A percentile compares a stretch with the other conserved stretches of the same genome.
These are phyloP conservation scores for Chascanopsetta lugubris DNA, from an alignment of 2,113 vertebrate species.

Conservation along the genomic window DNA sequence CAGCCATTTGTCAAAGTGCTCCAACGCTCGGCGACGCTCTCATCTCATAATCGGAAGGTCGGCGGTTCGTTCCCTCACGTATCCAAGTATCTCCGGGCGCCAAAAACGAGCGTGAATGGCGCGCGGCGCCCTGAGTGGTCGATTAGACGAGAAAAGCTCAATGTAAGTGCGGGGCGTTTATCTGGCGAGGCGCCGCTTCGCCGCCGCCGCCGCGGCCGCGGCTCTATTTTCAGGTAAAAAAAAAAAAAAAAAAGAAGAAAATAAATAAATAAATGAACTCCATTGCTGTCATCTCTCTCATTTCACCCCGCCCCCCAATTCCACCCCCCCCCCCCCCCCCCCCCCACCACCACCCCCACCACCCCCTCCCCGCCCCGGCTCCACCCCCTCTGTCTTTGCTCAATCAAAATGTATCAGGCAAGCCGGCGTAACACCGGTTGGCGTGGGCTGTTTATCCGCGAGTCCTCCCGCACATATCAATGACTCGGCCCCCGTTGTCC, in stretches of 20 bases:
- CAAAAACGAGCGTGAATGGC: neutral
- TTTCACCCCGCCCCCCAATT: slow-evolving; percentile 44
- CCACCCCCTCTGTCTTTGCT: slow-evolving; percentile 58
- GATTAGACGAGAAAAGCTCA: neutral
- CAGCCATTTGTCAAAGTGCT: slow-evolving; percentile 23
- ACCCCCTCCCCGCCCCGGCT: slow-evolving; percentile 20
- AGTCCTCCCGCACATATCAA: slow-evolving; percentile 84
- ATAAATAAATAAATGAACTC: slow-evolving; percentile 23
- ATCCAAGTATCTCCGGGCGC: neutral
- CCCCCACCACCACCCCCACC: slow-evolving; percentile 30
- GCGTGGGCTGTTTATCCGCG: slow-evolving; percentile 81
- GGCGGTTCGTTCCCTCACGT: neutral
- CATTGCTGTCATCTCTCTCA: slow-evolving; percentile 69
- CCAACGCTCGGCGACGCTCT: slow-evolving; percentile 6
- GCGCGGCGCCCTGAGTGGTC: neutral
- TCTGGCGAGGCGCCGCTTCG: slow-evolving; percentile 11
- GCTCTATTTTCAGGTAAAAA: slow-evolving; percentile 57
- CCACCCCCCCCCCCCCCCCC: slow-evolving; percentile 28
- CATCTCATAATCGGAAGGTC: neutral
- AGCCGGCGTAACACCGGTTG: slow-evolving; percentile 71
- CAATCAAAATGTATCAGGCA: slow-evolving; percentile 80
- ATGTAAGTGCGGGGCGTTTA: neutral
- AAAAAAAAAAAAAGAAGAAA: neutral
- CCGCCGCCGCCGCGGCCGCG: slow-evolving; percentile 18
- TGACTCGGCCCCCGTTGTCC: slow-evolving; percentile 74